Evolutionary conservation across 30 jellyfish, hydroid and myxozoan species (phyloP).

Genomic region (Hydractinia symbiolongicarpus): DNA sequence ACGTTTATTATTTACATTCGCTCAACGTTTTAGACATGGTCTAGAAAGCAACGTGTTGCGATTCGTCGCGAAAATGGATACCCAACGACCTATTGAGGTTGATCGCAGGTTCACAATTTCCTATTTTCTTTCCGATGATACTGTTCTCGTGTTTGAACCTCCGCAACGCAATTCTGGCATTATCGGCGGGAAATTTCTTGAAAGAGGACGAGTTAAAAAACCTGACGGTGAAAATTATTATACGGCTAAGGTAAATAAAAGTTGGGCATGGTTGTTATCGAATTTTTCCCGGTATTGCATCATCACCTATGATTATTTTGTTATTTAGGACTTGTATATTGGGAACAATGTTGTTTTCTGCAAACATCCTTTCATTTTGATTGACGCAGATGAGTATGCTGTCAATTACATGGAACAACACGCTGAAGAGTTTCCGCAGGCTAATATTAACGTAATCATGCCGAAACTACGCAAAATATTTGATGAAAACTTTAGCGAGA

Average conservation of each 20-base stretch:
- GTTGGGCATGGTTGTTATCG: neutral
- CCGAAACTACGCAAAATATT: slow-evolving; percentile 51
- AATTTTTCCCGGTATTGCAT: too few relatives aligned
- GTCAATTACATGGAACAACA: slow-evolving; percentile 73
- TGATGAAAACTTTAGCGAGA: slow-evolving; percentile 41
- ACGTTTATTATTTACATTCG: too few relatives aligned
- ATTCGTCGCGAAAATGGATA: slow-evolving; percentile 84
- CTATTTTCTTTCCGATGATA: slow-evolving; percentile 86
- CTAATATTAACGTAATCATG: slow-evolving; percentile 40
- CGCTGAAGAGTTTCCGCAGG: slow-evolving; percentile 65
- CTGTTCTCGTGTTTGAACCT: slow-evolving; percentile 86
- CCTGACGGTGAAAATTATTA: slow-evolving; percentile 69
- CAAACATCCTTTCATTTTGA: slow-evolving; percentile 73
- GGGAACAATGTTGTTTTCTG: slow-evolving; percentile 66
- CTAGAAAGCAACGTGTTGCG: slow-evolving; percentile 86
- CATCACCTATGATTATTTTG: too few relatives aligned
- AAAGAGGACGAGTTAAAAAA: slow-evolving; percentile 73
- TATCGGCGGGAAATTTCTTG: slow-evolving; percentile 92
- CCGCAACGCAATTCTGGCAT: slow-evolving; percentile 96
- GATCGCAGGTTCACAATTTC: slow-evolving; percentile 92
- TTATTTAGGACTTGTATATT: slow-evolving; percentile 63
- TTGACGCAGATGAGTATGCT: slow-evolving; percentile 93
- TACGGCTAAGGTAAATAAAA: slow-evolving; percentile 65
- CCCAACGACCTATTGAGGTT: slow-evolving; percentile 73
- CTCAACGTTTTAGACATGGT: slow-evolving; percentile 52